Evolutionary conservation across 1,140 invertebrate species (phyloP).

Genomic region (Megalonaias nervosa): DNA sequence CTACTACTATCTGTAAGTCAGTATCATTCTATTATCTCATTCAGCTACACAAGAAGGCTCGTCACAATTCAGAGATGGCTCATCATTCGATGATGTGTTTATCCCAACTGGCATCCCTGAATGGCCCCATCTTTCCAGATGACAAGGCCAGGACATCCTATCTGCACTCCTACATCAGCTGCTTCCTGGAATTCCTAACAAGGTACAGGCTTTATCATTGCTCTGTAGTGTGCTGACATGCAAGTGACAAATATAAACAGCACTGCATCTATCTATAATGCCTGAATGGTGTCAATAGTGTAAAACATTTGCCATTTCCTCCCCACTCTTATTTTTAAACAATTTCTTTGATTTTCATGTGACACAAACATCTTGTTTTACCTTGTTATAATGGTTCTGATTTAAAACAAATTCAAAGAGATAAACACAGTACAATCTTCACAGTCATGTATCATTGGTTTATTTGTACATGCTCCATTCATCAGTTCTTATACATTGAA

Average conservation of each 20-base stretch:
- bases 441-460: too few relatives aligned
- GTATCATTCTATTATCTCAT: too few relatives aligned
- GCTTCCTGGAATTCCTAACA: conserved; percentile 71
- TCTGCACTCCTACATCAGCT: conserved; percentile 80
- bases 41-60: conserved; percentile 85
- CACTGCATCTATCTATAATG: too few relatives aligned
- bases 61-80: conserved; percentile 81
- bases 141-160: conserved; percentile 79
- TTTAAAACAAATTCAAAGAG: too few relatives aligned
- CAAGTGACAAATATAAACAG: not conserved
- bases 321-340: not conserved
- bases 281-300: not conserved
- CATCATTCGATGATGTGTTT: conserved; percentile 86
- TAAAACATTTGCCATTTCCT: not conserved
- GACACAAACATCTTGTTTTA: not conserved
- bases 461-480: too few relatives aligned
- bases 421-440: too few relatives aligned
- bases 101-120: conserved; percentile 85
- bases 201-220: conserved; percentile 45
- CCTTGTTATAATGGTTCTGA: not conserved
- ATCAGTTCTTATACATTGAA: too few relatives aligned
- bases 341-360: not conserved
- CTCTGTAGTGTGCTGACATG: not conserved
- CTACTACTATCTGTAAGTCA: too few relatives aligned
- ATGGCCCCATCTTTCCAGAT: conserved; percentile 78